Evolutionary conservation across 2,888 invertebrate genomes (phyloP).

Genomic region (Nephrotoma appendiculata): DNA sequence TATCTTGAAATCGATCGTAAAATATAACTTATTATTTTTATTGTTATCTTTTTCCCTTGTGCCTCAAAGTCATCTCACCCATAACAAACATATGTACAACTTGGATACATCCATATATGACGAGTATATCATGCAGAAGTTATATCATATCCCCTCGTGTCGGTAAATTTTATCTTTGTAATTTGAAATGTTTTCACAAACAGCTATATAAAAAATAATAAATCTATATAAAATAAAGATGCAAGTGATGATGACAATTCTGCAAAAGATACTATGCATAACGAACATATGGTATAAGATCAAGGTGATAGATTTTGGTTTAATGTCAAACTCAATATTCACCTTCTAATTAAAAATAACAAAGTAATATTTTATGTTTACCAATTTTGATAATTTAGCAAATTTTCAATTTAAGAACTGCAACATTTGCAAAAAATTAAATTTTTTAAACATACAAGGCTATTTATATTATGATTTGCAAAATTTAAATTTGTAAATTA

Average conservation of each 20-base stretch:
- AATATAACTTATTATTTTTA: not conserved
- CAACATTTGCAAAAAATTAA: not conserved
- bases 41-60: not conserved
- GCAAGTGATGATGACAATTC: not conserved
- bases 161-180: not conserved
- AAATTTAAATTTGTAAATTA: not conserved
- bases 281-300: not conserved
- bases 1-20: not conserved
- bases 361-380: not conserved
- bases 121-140: not conserved
- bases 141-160: not conserved
- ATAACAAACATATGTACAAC: not conserved
- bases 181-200: not conserved
- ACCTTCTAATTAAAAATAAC: not conserved
- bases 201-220: not conserved
- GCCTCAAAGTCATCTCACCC: not conserved
- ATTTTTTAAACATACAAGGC: not conserved
- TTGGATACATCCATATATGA: not conserved
- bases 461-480: not conserved
- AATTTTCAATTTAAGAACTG: not conserved
- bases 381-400: not conserved
- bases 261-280: not conserved
- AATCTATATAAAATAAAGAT: not conserved
- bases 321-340: not conserved
- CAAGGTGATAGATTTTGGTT: not conserved